These are phyloP conservation scores for Alectura lathami DNA, from an alignment of 2,113 vertebrate genomes.

Conservation along the genomic window DNA sequence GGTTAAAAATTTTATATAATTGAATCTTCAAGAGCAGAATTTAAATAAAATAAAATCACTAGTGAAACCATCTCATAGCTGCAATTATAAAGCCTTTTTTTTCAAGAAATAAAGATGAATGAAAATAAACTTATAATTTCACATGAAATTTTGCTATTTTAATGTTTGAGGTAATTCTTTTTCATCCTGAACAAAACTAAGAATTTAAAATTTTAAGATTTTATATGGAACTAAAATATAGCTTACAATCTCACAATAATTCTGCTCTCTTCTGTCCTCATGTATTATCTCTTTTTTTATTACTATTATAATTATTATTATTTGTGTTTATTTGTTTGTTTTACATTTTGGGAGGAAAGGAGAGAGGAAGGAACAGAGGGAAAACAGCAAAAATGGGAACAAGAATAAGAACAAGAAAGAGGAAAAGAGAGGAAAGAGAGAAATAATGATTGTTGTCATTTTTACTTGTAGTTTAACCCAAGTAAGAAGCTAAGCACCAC, in stretches of 20 bases:
- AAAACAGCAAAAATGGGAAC: background rate
- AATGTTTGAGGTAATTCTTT: background rate
- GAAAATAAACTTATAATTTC: background rate
- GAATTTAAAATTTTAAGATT: background rate
- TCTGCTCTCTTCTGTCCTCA: background rate
- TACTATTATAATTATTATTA: too few species aligned
- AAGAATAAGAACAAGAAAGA: background rate
- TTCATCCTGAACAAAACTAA: background rate
- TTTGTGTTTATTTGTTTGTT: background rate
- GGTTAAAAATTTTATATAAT: background rate
- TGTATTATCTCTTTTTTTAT: background rate
- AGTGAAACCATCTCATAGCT: background rate
- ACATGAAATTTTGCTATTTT: background rate
- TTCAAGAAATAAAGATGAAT: background rate
- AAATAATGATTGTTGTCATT: background rate
- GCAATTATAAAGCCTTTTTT: background rate
- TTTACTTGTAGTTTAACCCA: background rate
- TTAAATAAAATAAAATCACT: background rate
- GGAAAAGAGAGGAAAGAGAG: background rate
- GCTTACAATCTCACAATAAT: background rate
- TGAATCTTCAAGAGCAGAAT: background rate
- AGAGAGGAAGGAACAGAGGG: rapidly evolving
- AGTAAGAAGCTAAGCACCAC: background rate
- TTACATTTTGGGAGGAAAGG: background rate
- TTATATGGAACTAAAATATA: background rate